phyloP scores from a whole-genome alignment of 2,113 vertebrate genomes.

The Lagopus muta region DNA sequence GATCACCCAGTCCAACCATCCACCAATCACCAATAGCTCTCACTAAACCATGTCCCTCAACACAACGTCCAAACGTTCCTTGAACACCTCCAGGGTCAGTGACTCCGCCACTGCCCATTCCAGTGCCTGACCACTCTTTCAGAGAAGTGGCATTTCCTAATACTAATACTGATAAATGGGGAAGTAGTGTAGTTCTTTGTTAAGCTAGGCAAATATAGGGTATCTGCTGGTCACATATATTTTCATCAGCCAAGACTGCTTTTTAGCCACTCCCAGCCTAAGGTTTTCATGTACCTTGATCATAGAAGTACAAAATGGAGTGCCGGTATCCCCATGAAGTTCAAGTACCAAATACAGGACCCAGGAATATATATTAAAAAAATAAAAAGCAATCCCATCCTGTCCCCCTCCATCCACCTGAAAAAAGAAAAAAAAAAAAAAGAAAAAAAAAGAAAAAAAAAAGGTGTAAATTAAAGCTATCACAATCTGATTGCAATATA shows the following conservation, averaged over 20 bases:
- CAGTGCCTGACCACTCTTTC: no score
- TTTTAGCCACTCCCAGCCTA: background rate
- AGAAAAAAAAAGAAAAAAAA: background rate
- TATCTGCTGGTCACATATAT: background rate
- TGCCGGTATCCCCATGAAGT: background rate
- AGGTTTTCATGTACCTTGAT: background rate
- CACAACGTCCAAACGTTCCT: no score
- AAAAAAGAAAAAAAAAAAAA: no score
- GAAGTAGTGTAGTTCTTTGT: background rate
- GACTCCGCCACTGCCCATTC: no score
- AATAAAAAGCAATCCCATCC: background rate
- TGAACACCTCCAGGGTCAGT: no score
- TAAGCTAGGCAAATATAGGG: background rate
- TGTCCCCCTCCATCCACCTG: no score
- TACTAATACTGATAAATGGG: no score
- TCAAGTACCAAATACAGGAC: background rate
- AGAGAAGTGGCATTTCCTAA: no score
- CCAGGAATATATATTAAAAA: background rate
- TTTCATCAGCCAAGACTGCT: background rate
- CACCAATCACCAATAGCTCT: no score
- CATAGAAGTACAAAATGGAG: background rate
- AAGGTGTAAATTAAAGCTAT: background rate
- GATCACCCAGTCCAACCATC: no score
- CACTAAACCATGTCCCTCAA: no score
- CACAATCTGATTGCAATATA: background rate